Conservation (phyloP, 2,888 invertebrate genomes). For the Pachliopta kotzebuea region DNA sequence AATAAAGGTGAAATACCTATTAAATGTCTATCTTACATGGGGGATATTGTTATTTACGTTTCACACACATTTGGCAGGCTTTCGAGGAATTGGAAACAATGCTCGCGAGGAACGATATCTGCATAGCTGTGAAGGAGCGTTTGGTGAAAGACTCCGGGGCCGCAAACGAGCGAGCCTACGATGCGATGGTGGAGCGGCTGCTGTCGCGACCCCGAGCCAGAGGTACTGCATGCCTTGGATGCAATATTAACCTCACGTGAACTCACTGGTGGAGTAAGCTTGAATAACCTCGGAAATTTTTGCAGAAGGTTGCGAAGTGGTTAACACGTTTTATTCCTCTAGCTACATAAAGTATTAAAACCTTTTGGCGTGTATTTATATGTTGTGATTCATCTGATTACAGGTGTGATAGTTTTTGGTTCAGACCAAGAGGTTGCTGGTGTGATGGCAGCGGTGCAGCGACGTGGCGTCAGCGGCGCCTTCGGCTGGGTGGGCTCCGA, state of each 20-base stretch:
- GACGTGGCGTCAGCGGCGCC: slow-evolving; percentile 90
- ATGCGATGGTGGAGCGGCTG: slow-evolving; percentile 91
- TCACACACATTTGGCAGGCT: slow-evolving; percentile 81
- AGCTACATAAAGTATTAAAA: too few relatives aligned
- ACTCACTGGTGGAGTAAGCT: too few relatives aligned
- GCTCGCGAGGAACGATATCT: slow-evolving; percentile 90
- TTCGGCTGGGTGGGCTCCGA: slow-evolving; percentile 98
- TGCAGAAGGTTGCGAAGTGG: too few relatives aligned
- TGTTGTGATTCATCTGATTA: slow-evolving; percentile 31
- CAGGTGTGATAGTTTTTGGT: slow-evolving; percentile 95
- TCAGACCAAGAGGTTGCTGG: slow-evolving; percentile 98
- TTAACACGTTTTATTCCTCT: too few relatives aligned
- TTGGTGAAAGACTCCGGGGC: slow-evolving; percentile 97
- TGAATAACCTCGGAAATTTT: too few relatives aligned
- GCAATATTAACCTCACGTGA: too few relatives aligned
- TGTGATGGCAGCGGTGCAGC: slow-evolving; percentile 93
- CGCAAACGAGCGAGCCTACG: slow-evolving; percentile 92
- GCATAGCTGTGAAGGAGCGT: slow-evolving; percentile 96
- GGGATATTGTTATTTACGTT: too few relatives aligned
- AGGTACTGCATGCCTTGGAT: slow-evolving; percentile 85
- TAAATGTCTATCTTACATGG: too few relatives aligned
- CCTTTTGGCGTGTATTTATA: too few relatives aligned
- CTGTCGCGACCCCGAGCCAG: slow-evolving; percentile 92
- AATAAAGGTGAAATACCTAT: slow-evolving; percentile 84
- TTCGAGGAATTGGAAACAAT: slow-evolving; percentile 95